These are phyloP conservation scores for Gryon sp. DNA, from an alignment of 1,140 invertebrate species.

Conservation along the genomic window DNA sequence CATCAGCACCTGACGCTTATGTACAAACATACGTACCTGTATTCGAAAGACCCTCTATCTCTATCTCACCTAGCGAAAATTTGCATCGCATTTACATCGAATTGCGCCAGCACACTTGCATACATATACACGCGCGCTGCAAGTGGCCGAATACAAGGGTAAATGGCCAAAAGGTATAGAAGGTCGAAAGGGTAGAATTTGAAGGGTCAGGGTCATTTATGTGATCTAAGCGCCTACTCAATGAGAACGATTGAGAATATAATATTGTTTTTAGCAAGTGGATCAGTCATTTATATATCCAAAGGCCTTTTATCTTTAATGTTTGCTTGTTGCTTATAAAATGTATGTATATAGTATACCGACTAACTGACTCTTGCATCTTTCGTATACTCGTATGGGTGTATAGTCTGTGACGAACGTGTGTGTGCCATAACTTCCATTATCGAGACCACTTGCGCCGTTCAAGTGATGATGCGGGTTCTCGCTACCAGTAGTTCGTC, in stretches of 20 bases:
- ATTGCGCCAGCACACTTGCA: conserved; percentile 45
- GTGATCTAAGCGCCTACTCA: too few species aligned
- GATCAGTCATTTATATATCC: conserved; percentile 46
- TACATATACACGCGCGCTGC: conserved; percentile 32
- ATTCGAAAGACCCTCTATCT: conserved; percentile 46
- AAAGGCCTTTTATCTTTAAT: conserved; percentile 63
- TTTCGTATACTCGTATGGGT: too few species aligned
- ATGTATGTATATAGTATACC: too few species aligned
- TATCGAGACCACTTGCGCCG: conserved; percentile 70
- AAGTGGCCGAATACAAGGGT: conserved; percentile 35
- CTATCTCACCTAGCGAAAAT: conserved; percentile 57
- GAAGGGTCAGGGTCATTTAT: conserved; percentile 48
- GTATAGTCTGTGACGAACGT: conserved; percentile 19
- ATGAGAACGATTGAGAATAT: conserved; percentile 50
- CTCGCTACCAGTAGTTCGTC: conserved; percentile 54
- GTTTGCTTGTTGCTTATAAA: conserved; percentile 20
- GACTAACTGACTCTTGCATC: too few species aligned
- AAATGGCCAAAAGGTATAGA: conserved; percentile 44
- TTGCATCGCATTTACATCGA: conserved; percentile 67
- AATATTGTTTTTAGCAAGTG: conserved; percentile 72
- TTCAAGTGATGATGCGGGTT: conserved; percentile 66
- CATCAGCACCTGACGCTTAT: conserved; percentile 31
- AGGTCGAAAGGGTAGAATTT: conserved; percentile 15
- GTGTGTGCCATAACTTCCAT: conserved; percentile 70
- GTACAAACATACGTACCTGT: conserved; percentile 41